A percentile compares a stretch with the other conserved stretches of the same genome.
Evolutionary conservation across 2,888 invertebrate species (phyloP).

Genomic region (Tromatobia lineatoria): DNA sequence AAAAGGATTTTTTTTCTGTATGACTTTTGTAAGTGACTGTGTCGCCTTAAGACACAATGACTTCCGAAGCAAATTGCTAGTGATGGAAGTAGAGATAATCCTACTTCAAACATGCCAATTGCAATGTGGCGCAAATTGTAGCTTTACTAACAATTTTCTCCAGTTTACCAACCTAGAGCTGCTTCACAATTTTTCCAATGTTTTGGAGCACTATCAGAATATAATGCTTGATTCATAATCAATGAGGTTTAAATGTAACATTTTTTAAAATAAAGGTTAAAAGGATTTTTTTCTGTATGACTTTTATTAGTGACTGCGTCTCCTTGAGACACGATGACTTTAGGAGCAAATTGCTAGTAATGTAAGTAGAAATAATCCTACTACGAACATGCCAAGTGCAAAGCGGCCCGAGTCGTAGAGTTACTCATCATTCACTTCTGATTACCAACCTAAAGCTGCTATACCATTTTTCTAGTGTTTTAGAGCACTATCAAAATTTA

Average conservation of each 20-base stretch:
- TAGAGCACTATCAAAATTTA: too few species aligned
- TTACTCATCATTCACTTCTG: conserved; percentile 66
- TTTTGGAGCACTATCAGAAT: conserved; percentile 71
- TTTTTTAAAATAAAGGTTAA: too few species aligned
- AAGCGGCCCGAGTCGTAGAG: too few species aligned
- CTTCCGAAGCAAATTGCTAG: background rate
- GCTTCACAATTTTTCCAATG: conserved; percentile 55
- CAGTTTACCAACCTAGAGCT: conserved; percentile 36
- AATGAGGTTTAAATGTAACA: too few species aligned
- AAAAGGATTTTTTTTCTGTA: too few species aligned
- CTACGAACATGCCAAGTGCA: background rate
- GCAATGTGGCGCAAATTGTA: background rate
- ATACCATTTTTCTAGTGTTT: too few species aligned
- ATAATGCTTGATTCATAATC: too few species aligned
- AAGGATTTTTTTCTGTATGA: too few species aligned
- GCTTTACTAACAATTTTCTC: conserved; percentile 66
- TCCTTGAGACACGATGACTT: too few species aligned
- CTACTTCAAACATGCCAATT: background rate
- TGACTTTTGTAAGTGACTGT: too few species aligned
- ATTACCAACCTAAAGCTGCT: conserved; percentile 23
- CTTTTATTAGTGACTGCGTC: too few species aligned
- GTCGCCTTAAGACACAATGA: too few species aligned
- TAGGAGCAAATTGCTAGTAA: background rate
- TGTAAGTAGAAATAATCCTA: background rate
- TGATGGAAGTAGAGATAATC: background rate